phyloP scores from a whole-genome alignment of 2,888 invertebrate species.

The Neoitamus cyanurus region DNA sequence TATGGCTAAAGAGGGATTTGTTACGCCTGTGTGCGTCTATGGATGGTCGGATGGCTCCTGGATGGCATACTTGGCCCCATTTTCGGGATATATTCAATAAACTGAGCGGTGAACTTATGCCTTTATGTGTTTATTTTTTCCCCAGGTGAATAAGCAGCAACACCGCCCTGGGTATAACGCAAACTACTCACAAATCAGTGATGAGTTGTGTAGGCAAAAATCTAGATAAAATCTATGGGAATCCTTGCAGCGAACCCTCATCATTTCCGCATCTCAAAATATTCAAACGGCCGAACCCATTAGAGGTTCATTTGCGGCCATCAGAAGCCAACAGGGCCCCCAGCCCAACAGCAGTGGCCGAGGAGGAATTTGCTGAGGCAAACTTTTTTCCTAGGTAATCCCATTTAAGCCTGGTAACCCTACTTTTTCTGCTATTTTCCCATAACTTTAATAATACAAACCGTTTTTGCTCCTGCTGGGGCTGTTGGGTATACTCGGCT shows the following conservation, averaged over 20 bases:
- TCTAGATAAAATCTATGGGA: background rate
- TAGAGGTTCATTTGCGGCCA: conserved; percentile 1
- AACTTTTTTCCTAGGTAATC: conserved; percentile 15
- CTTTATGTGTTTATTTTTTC: background rate
- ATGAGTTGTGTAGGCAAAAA: background rate
- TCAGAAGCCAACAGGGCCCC: background rate
- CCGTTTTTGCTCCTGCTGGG: background rate
- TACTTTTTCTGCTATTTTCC: conserved; percentile 36
- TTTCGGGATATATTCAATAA: background rate
- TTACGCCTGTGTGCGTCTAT: background rate
- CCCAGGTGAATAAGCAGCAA: background rate
- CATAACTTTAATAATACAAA: conserved; percentile 33
- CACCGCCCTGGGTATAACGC: too few species aligned
- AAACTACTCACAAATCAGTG: background rate
- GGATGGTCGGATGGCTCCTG: background rate
- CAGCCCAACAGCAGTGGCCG: background rate
- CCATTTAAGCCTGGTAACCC: conserved; percentile 38
- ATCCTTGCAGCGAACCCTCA: background rate
- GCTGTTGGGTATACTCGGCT: background rate
- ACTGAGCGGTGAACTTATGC: background rate
- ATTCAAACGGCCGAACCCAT: background rate
- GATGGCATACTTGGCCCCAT: background rate
- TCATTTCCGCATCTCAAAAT: conserved; percentile 5
- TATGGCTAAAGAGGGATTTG: background rate
- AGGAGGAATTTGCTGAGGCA: background rate